phyloP scores from a whole-genome alignment of 1,140 invertebrate species.

The Heliconius hermathena region DNA sequence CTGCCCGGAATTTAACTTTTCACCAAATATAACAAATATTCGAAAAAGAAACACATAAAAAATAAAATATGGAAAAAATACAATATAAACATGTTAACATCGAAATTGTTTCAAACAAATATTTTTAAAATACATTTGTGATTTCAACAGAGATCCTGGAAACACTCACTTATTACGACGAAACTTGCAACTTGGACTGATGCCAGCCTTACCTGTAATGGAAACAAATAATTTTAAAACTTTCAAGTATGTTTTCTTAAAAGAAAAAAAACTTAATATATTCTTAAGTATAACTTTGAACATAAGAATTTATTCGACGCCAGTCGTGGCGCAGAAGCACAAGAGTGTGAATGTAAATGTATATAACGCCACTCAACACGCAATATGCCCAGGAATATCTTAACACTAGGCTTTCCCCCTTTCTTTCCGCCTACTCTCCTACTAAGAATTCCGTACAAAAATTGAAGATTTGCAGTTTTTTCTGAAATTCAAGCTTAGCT shows the following conservation, averaged over 20 bases:
- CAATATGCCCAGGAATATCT: too few relatives aligned
- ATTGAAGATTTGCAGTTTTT: too few relatives aligned
- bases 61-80: not conserved
- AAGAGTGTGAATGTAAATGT: too few relatives aligned
- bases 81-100: not conserved
- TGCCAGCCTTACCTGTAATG: conserved; percentile 55
- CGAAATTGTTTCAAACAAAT: not conserved
- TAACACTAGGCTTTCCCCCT: too few relatives aligned
- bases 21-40: too few relatives aligned
- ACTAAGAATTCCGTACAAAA: too few relatives aligned
- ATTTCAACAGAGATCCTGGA: conserved; percentile 27
- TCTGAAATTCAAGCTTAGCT: too few relatives aligned
- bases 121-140: not conserved
- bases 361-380: too few relatives aligned
- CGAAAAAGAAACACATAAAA: too few relatives aligned
- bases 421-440: too few relatives aligned
- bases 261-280: not conserved
- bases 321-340: too few relatives aligned
- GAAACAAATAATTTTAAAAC: conserved; percentile 39
- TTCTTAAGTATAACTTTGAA: not conserved
- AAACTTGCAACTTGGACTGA: conserved; percentile 45
- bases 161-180: conserved; percentile 48
- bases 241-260: not conserved
- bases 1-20: too few relatives aligned
- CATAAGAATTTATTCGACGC: not conserved